phyloP scores from a whole-genome alignment of 2,888 invertebrate species.

The Phlogophora meticulosa region DNA sequence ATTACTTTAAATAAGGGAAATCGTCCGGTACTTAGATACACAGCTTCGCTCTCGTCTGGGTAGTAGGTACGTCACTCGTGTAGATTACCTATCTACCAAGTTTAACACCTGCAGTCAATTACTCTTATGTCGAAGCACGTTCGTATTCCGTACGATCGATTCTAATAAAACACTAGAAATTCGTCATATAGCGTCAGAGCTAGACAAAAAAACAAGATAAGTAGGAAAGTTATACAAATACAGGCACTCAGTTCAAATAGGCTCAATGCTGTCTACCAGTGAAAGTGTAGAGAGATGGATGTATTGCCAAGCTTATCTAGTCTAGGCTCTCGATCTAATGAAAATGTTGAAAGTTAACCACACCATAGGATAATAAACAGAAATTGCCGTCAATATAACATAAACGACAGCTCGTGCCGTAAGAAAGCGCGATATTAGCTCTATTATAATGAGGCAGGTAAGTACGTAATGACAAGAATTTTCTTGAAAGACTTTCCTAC shows the following conservation, averaged over 20 bases:
- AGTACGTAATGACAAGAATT: slow-evolving; percentile 49
- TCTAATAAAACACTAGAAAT: slow-evolving; percentile 16
- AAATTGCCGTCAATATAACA: slow-evolving; percentile 61
- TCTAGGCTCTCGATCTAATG: slow-evolving; percentile 60
- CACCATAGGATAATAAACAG: slow-evolving; percentile 63
- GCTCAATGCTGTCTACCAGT: slow-evolving; percentile 51
- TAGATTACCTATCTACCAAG: background rate
- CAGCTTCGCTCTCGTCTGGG: slow-evolving; percentile 1
- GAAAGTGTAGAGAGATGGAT: slow-evolving; percentile 60
- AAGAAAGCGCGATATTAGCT: slow-evolving; percentile 59
- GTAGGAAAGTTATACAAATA: slow-evolving; percentile 54
- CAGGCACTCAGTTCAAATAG: slow-evolving; percentile 45
- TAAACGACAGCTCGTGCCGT: slow-evolving; percentile 56
- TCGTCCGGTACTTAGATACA: background rate
- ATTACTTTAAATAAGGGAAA: slow-evolving; percentile 27
- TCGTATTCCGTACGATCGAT: background rate
- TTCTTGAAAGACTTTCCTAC: slow-evolving; percentile 44
- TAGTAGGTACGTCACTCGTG: background rate
- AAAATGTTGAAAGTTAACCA: slow-evolving; percentile 71
- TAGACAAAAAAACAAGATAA: slow-evolving; percentile 34
- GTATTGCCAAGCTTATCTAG: slow-evolving; percentile 48
- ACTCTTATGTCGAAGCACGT: slow-evolving; percentile 10
- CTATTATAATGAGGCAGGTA: slow-evolving; percentile 41
- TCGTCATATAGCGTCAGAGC: slow-evolving; percentile 1
- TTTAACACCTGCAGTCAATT: slow-evolving; percentile 19